Base-by-base conservation (phyloP, 2,113 vertebrate genomes). In the Naja naja region DNA sequence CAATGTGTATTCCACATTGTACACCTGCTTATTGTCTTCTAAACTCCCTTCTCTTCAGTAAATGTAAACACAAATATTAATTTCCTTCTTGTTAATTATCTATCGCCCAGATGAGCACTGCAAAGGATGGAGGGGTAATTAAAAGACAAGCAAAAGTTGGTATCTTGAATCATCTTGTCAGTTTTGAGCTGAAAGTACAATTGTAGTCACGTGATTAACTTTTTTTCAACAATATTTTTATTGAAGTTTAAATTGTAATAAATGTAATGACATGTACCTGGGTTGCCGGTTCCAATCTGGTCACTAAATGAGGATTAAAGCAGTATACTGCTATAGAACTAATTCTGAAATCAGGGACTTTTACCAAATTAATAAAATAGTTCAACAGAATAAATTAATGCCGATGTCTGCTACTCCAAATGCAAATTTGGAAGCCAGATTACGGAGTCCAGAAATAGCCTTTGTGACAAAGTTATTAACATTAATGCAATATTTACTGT, bases 381-480 rank as follows among this genome's bases (percentile, higher is more conserved):
- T 89, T 95, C 22, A 92, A 95, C 94, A 93, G 93, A 96, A 95
- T 94, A 92, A 92, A 94, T 96, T 95, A 96, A 97, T 94, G 94
- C 94, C 92, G 93, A 95, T 97, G 95, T 96, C 89, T 87, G 89
- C 89, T 95, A 52, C 20, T 95, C 94, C 94, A 96, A 96, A 95
- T 86, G 74, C 85, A 95, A 96, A 93, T 0, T 64, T 64, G 27
- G 11, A 64, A n/a, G 30, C 30, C 0, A 87, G n/a, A 95, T 92
- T 91, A 49, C 86, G 93, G 55, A 94, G 93, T 93, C 64, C 92
- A 94, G 87, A 53, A 93, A 87, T 93, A 91, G 93, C 30, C 87
- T 94, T 95, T 93, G 45, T 18, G 56, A 0, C 45, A 96, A 5
- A 34, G 9, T 90, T 94, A 94, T 69, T 0, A 0, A 55, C 58